Base-by-base conservation (phyloP, 2,797 vertebrate genomes). In the Melanogrammus aeglefinus region DNA sequence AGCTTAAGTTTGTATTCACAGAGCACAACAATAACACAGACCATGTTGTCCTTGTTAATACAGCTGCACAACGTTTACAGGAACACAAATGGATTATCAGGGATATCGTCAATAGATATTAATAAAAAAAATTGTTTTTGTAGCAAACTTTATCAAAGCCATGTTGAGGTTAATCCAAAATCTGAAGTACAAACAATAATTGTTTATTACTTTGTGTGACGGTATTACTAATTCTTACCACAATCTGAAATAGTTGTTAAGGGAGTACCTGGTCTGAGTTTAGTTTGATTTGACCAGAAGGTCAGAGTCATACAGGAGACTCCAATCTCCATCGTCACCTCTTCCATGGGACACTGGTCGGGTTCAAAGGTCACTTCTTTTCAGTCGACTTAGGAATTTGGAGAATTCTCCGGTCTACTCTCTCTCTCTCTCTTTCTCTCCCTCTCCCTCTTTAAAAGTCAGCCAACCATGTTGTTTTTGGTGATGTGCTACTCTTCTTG, bases 301-400 rank as follows among this genome's bases (percentile, higher is more conserved):
- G 83, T 86, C 87, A 84, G 77, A 74, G 79, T 47, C 38, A 79
- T 78, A 79, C 82, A 75, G 51, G 63, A 76, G 77, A 86, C 84
- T 86, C 80, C 83, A 75, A 80, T 79, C 87, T 89, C 87, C 81
- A 86, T 91, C 88, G 83, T 75, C 86, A 78, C 41, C 41, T 73
- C 79, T 63, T 80, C 80, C 83, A 84, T 29, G 84, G 76, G 83
- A 91, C 85, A 81, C 85, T 83, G 74, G 80, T 75, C 81, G 29
- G 81, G 88, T 88, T 88, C 81, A 89, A 82, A 91, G 89, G 89
- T 92, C 77, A 72, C 76, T 79, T 77, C 80, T 77, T 83, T 80
- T 88, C 81, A 80, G 85, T 83, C 80, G 44, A 73, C 74, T n/a
- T 76, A 86, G 84, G 84, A 89, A 92, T 92, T 88, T 31, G 21